A percentile compares a stretch with the other conserved stretches of the same genome.
Evolutionary conservation across 2,888 invertebrate genomes (phyloP).

Genomic region (Ellobium chinense): DNA sequence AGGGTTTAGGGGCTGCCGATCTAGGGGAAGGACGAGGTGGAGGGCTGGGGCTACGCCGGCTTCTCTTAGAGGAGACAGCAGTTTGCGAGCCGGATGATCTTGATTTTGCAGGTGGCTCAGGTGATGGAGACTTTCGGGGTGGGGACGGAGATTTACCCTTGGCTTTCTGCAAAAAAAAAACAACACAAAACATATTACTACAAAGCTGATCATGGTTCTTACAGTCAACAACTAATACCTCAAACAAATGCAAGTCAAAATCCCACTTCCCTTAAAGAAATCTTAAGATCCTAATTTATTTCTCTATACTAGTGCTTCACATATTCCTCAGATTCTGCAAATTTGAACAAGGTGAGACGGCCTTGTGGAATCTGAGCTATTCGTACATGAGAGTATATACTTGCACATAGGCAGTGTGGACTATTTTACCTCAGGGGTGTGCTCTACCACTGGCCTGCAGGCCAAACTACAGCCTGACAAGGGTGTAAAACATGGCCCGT

Average conservation of each 20-base stretch:
- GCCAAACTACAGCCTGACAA: too few species aligned
- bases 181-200: background rate
- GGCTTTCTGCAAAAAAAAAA: constrained; percentile 33
- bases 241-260: background rate
- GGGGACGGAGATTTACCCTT: constrained; percentile 43
- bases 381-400: too few species aligned
- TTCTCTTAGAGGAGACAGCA: background rate
- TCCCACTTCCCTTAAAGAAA: too few species aligned
- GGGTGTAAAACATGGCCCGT: too few species aligned
- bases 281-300: too few species aligned
- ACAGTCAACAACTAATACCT: background rate
- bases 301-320: too few species aligned
- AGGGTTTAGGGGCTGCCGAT: constrained; percentile 26
- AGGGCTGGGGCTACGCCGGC: constrained; percentile 25
- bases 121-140: constrained; percentile 36
- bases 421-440: too few species aligned
- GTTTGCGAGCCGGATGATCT: constrained; percentile 27
- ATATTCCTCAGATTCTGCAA: too few species aligned
- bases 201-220: background rate
- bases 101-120: constrained; percentile 27
- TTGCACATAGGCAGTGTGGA: too few species aligned
- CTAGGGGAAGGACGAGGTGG: constrained; percentile 8
- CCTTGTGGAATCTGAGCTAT: too few species aligned
- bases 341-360: too few species aligned
- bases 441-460: too few species aligned